These are phyloP conservation scores for Darevskia nairensis DNA, from an alignment of 2,797 vertebrate species.

Conservation along the genomic window DNA sequence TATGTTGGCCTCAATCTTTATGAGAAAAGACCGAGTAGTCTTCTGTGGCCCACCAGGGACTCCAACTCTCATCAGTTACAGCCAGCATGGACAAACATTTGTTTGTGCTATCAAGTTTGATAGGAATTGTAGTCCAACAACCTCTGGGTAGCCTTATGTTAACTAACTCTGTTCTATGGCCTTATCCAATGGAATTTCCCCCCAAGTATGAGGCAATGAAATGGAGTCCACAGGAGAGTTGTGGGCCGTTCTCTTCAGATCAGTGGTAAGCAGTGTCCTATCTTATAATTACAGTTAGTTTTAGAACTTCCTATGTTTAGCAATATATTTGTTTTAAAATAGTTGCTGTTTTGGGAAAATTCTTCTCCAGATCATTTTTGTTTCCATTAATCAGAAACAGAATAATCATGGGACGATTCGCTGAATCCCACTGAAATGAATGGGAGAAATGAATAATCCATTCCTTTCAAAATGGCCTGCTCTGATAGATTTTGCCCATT, in stretches of 20 bases:
- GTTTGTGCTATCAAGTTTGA: too few species aligned
- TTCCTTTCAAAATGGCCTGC: slow-evolving; percentile 6
- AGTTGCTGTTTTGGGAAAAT: background rate
- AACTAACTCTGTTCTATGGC: background rate
- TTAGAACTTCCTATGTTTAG: background rate
- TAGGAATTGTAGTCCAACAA: too few species aligned
- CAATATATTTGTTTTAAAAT: background rate
- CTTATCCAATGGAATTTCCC: background rate
- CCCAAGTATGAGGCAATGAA: background rate
- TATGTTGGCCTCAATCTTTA: background rate
- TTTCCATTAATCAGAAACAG: too few species aligned
- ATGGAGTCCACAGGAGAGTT: background rate
- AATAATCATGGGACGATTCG: background rate
- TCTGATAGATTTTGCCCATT: background rate
- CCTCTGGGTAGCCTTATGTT: too few species aligned
- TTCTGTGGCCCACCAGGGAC: background rate
- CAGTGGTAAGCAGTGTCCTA: background rate
- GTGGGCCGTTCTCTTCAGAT: background rate
- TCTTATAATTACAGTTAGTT: background rate
- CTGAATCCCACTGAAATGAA: background rate
- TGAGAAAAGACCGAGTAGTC: background rate
- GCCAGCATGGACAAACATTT: too few species aligned
- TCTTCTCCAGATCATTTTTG: background rate
- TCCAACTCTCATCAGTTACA: too few species aligned
- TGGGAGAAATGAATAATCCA: background rate